Percentiles rank a stretch among this genome's conserved stretches.
These are phyloP conservation scores for Itoplectis maculator DNA, from an alignment of 2,888 invertebrate genomes.

Conservation along the genomic window DNA sequence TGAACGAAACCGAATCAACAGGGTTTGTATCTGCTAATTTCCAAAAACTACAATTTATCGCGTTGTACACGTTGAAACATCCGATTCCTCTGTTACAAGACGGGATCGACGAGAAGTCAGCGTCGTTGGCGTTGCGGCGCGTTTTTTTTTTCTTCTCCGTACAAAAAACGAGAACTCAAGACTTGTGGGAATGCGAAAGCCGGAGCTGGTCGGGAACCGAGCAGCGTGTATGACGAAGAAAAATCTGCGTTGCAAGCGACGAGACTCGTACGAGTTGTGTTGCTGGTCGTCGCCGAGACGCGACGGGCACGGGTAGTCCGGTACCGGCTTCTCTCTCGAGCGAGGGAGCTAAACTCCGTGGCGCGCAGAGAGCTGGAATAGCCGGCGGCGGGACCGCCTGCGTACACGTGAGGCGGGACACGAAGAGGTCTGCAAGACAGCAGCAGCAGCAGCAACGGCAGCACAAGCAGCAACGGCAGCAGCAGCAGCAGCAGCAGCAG, in stretches of 20 bases:
- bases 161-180: too few relatives aligned
- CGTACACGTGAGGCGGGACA: constrained; percentile 63
- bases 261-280: not conserved
- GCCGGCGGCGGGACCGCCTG: constrained; percentile 60
- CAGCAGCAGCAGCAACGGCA: constrained; percentile 53
- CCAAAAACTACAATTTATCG: too few relatives aligned
- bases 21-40: too few relatives aligned
- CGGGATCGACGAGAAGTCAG: not conserved
- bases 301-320: constrained; percentile 30
- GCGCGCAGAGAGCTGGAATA: constrained; percentile 18
- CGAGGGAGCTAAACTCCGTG: constrained; percentile 24
- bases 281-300: too few relatives aligned
- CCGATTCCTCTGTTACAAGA: too few relatives aligned
- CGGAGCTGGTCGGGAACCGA: too few relatives aligned
- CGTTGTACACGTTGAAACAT: too few relatives aligned
- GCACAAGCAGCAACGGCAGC: too few relatives aligned
- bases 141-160: too few relatives aligned
- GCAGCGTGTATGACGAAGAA: not conserved
- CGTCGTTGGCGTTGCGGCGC: not conserved
- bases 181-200: too few relatives aligned
- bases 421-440: constrained; percentile 61
- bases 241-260: not conserved
- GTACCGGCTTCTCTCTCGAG: not conserved
- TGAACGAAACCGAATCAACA: not conserved
- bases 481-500: constrained; percentile 54